Evolutionary conservation across 2,797 vertebrate species (phyloP).

Genomic region (Heterohyrax brucei): DNA sequence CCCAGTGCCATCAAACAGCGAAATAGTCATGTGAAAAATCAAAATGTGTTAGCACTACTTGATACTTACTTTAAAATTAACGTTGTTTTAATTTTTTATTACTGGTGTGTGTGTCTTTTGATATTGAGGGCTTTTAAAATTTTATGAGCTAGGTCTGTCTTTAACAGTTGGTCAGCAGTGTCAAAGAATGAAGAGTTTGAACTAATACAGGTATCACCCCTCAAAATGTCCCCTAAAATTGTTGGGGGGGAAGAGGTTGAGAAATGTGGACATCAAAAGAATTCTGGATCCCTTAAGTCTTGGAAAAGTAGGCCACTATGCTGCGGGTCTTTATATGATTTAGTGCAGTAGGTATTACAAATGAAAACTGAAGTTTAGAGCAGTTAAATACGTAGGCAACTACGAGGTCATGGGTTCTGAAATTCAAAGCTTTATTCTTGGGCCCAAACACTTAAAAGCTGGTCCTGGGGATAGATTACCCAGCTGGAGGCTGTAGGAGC

Average conservation of each 20-base stretch:
- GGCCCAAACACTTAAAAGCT: neutral
- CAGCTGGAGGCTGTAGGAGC: neutral
- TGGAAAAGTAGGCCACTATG: neutral
- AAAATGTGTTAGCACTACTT: neutral
- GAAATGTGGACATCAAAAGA: neutral
- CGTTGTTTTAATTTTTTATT: constrained; percentile 1
- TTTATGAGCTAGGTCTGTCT: constrained; percentile 22
- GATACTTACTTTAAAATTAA: neutral
- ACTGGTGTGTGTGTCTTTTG: neutral
- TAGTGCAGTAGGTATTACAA: neutral
- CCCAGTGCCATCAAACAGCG: too few relatives aligned
- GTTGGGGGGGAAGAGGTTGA: neutral
- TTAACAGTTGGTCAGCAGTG: neutral
- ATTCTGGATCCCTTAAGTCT: neutral
- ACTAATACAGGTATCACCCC: neutral
- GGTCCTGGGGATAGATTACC: neutral
- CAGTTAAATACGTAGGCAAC: neutral
- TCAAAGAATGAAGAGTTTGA: constrained; percentile 17
- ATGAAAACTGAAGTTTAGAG: neutral
- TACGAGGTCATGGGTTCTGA: neutral
- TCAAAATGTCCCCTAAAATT: neutral
- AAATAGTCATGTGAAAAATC: neutral
- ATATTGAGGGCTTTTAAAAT: neutral
- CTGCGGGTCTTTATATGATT: neutral
- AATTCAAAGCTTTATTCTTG: neutral